phyloP scores from a whole-genome alignment of 2,888 invertebrate species.

The Orthosia gracilis region DNA sequence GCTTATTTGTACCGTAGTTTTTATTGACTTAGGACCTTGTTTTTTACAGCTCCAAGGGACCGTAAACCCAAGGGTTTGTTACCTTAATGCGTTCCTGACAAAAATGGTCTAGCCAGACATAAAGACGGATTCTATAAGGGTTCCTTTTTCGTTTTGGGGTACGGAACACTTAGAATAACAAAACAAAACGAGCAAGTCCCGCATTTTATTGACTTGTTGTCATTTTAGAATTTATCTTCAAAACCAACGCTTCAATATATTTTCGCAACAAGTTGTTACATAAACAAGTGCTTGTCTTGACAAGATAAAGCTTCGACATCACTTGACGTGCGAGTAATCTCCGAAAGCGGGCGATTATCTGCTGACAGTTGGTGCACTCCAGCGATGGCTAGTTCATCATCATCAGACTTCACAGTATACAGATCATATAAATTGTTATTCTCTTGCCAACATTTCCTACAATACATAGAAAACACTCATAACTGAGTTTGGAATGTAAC shows the following conservation, averaged over 20 bases:
- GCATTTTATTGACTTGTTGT: background rate
- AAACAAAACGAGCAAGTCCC: background rate
- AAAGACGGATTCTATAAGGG: background rate
- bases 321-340: constrained; percentile 33
- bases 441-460: background rate
- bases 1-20: background rate
- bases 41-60: background rate
- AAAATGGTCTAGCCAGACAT: background rate
- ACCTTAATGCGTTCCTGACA: background rate
- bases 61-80: background rate
- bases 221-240: background rate
- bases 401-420: background rate
- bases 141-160: background rate
- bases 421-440: background rate
- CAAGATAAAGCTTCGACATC: constrained; percentile 60
- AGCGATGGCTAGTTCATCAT: constrained; percentile 9
- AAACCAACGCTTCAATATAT: background rate
- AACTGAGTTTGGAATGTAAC: background rate
- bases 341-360: constrained; percentile 38
- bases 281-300: constrained; percentile 53
- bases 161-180: background rate
- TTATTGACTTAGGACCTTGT: background rate
- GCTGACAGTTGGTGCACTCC: constrained; percentile 15
- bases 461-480: background rate
- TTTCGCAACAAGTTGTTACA: constrained; percentile 21